Evolutionary conservation across 2,888 invertebrate species (phyloP).

Genomic region (Sialis lutaria): DNA sequence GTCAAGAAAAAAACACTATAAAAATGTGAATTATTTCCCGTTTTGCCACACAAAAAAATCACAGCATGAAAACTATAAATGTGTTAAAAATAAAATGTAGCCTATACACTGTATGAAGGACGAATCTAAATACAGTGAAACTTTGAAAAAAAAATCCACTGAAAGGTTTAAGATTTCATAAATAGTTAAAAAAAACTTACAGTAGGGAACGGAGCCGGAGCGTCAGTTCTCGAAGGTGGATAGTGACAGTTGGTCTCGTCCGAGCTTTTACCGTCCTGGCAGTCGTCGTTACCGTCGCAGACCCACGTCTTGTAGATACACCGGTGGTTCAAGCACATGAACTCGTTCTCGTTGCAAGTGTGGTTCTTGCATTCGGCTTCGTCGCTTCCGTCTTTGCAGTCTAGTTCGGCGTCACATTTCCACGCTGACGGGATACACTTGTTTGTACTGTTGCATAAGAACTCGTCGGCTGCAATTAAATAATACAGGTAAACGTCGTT

Average conservation of each 20-base stretch:
- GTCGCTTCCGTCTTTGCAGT: slow-evolving; percentile 59
- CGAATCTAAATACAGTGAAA: no score
- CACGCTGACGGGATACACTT: slow-evolving; percentile 57
- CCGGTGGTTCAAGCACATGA: slow-evolving; percentile 40
- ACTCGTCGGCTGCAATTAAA: slow-evolving; percentile 27
- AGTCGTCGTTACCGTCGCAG: slow-evolving; percentile 51
- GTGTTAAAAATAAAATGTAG: no score
- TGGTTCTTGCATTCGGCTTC: slow-evolving; percentile 50
- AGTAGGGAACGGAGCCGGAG: slow-evolving; percentile 1
- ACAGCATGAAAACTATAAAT: no score
- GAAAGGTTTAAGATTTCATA: no score
- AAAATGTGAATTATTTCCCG: no score
- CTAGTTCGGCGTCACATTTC: slow-evolving; percentile 68
- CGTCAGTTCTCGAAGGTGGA: slow-evolving; percentile 5
- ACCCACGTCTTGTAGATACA: slow-evolving; percentile 40
- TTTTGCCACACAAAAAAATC: no score
- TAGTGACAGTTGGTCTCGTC: slow-evolving; percentile 55
- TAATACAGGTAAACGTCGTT: no score
- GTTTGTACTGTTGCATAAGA: slow-evolving; percentile 34
- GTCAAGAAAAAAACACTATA: no score
- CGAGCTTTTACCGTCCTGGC: slow-evolving; percentile 40
- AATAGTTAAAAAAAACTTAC: no score
- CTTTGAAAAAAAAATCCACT: no score
- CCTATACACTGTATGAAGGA: no score
- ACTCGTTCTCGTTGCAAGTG: slow-evolving; percentile 55